Evolutionary conservation across 2,888 invertebrate genomes (phyloP), one percentile per base, ranked within the genome.

Genomic region (Mimumesa dahlbomi): DNA sequence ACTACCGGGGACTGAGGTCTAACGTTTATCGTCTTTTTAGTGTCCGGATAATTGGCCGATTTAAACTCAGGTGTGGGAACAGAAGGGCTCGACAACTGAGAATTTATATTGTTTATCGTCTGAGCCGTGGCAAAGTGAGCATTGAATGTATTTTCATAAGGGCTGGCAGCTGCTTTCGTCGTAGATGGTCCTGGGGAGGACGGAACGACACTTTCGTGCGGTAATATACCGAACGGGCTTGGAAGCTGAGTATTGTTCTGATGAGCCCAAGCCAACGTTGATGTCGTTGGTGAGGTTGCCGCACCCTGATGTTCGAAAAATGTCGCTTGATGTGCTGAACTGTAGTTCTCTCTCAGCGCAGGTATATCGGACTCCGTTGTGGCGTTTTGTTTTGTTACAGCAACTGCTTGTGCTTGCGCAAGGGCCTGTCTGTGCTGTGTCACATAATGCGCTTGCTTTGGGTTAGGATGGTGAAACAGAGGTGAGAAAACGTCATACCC

Each of bases 401-500:
- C 66, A 14, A 82, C 83, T 34, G 90, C 87, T 75, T 89, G 89
- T 42, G 89, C 87, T 81, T 90, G 89, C 72, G 92, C 92, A 86
- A 93, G 90, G 70, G 92, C 92, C 90, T 94, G 94, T 69, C 94
- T 91, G 87, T 94, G 94, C 86, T 94, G 94, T 89, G 92, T 91
- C 89, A 94, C 93, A 87, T 94, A 94, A 86, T 94, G 94, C 73
- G 94, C 93, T 81, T 94, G 94, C 89, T 94, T 94, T 9, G 94
- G 92, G 77, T 93, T 93, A 2, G 90, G 82, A 91, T 94, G 95
- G 89, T 95, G 95, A 90, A 96, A 95, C 73, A 96, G 90, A 71
- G 96, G 95, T 77, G 94, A 93, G 87, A 96, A 96, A 63, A 96
- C 95, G 88, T 96, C 96, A 89, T 96, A 96, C 81, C 93, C 93